phyloP scores from a whole-genome alignment of 2,113 vertebrate species.

The Neolamprologus cancellatus region DNA sequence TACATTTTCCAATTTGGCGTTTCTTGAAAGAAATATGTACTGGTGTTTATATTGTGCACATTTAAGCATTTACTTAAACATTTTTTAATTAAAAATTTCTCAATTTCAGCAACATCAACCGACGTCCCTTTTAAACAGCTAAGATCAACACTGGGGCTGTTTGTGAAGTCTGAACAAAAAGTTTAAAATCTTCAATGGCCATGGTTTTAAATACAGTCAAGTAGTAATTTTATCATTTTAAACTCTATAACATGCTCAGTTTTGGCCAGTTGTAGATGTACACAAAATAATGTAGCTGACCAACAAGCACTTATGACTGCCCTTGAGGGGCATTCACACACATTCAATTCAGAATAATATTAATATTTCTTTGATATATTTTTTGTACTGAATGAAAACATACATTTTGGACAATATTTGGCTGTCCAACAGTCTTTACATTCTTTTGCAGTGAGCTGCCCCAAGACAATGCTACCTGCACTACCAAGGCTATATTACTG shows the following conservation, averaged over 20 bases:
- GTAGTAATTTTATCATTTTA: not conserved
- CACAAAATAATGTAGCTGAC: not conserved
- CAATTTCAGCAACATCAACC: not conserved
- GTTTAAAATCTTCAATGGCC: not conserved
- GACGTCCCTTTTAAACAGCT: not conserved
- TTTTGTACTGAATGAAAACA: not conserved
- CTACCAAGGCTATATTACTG: not conserved
- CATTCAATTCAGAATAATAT: not conserved
- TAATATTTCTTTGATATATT: not conserved
- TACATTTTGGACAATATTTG: not conserved
- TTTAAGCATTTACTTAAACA: not conserved
- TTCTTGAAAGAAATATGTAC: not conserved
- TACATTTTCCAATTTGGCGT: not conserved
- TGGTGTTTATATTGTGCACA: not conserved
- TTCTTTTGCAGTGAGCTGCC: constrained; percentile 2
- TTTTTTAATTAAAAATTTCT: not conserved
- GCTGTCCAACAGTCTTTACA: constrained; percentile 22
- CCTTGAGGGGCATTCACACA: not conserved
- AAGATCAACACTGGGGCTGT: not conserved
- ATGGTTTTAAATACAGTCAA: not conserved
- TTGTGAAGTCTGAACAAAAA: not conserved
- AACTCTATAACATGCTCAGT: not conserved
- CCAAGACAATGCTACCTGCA: not conserved
- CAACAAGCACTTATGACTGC: not conserved
- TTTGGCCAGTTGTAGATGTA: not conserved